These are phyloP conservation scores for Limonius californicus DNA, from an alignment of 1,140 invertebrate species.

Conservation along the genomic window DNA sequence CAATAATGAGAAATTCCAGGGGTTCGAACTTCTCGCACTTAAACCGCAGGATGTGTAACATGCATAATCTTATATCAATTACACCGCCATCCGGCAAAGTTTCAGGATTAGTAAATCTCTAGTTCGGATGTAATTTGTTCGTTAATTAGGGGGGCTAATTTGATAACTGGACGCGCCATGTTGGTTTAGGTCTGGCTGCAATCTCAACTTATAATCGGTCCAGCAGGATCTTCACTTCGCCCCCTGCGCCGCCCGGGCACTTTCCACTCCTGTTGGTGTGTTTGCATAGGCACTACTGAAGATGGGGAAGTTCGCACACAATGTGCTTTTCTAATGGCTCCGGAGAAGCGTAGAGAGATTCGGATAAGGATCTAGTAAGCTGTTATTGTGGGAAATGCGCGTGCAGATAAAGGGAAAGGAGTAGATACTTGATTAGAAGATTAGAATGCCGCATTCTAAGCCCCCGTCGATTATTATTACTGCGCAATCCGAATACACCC, in stretches of 20 bases:
- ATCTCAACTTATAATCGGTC: constrained; percentile 21
- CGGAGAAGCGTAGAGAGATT: neutral
- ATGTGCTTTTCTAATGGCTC: constrained; percentile 1
- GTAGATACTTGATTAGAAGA: too few relatives aligned
- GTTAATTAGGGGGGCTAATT: constrained; percentile 29
- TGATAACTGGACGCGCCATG: constrained; percentile 29
- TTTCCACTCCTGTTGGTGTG: neutral
- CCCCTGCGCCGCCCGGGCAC: neutral
- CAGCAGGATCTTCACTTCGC: neutral
- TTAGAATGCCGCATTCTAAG: too few relatives aligned
- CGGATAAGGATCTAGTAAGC: neutral
- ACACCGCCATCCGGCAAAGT: constrained; percentile 15
- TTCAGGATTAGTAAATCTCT: constrained; percentile 23
- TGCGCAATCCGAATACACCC: too few relatives aligned
- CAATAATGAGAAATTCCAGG: too few relatives aligned
- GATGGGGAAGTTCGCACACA: constrained; percentile 6
- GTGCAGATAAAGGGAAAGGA: too few relatives aligned
- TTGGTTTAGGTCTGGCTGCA: constrained; percentile 27
- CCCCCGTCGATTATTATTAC: too few relatives aligned
- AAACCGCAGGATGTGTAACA: constrained; percentile 11
- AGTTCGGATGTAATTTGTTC: constrained; percentile 29
- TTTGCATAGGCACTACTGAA: neutral
- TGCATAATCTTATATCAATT: constrained; percentile 15
- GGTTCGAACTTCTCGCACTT: neutral
- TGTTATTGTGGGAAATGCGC: too few relatives aligned